Conservation (phyloP, 2,888 invertebrate species). For the Drosophila putrida region DNA sequence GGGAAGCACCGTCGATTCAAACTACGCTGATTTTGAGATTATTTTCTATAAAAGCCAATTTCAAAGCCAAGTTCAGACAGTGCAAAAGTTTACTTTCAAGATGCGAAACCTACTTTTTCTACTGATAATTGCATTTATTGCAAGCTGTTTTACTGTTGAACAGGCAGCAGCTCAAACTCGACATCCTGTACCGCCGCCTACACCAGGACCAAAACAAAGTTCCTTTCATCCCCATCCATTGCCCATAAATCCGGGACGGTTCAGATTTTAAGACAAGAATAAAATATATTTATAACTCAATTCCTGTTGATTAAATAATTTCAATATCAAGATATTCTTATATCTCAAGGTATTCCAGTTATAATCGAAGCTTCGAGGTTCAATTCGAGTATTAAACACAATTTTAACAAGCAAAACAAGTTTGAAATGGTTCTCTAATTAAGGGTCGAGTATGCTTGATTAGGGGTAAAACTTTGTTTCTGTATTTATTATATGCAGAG, state of each 20-base stretch:
- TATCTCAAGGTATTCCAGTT: too few species aligned
- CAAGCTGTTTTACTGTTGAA: slow-evolving; percentile 1
- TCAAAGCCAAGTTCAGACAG: neutral
- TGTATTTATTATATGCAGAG: too few species aligned
- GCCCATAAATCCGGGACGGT: slow-evolving; percentile 27
- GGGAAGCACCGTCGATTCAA: neutral
- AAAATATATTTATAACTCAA: neutral
- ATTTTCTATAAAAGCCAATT: slow-evolving; percentile 2
- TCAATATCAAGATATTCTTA: too few species aligned
- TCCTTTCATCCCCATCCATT: slow-evolving; percentile 20
- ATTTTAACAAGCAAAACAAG: neutral
- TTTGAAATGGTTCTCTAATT: too few species aligned
- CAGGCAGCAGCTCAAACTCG: neutral
- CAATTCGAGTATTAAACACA: neutral
- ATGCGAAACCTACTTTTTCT: slow-evolving; percentile 9
- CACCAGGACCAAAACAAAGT: slow-evolving; percentile 13
- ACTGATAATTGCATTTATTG: slow-evolving; percentile 10
- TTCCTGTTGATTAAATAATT: too few species aligned
- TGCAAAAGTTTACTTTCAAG: neutral
- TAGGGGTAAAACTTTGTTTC: too few species aligned
- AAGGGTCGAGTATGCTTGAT: neutral
- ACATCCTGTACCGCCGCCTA: slow-evolving; percentile 1
- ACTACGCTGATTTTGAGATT: neutral
- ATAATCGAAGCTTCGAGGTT: neutral
- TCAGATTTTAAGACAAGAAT: neutral